Base-by-base conservation (phyloP, 2,888 invertebrate genomes). In the Choristoneura rosaceana region DNA sequence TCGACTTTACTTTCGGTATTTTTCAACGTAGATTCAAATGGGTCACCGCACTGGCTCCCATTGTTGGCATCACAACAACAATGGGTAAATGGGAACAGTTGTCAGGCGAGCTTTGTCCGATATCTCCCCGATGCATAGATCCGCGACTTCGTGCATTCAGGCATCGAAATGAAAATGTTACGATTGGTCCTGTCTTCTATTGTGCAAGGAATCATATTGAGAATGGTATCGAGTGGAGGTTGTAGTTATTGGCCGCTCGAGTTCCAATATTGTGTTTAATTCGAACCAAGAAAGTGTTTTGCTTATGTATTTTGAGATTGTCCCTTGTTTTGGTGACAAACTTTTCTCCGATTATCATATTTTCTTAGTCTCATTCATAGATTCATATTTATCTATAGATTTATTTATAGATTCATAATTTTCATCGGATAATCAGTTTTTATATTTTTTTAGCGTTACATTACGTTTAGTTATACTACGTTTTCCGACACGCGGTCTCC, bases 31-130 rank as follows among this genome's bases (percentile, higher is more conserved):
- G 55, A 67, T 64, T 63, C 81, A 85, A 85, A 84, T 82, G 75
- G 85, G 86, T 85, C 85, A 84, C 76, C 79, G 80, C 78, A 78
- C 76, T 77, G 76, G 79, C 77, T 74, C 74, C 76, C 77, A 85
- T 86, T 85, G 84, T 87, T 82, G 80, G 78, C 74, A 75, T 76
- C 76, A 74, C 75, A 76, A 76, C 82, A 84, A 90, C 90, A 91
- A 91, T 89, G 79, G 87, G 78, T 77, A 83, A 88, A 90, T 84
- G 85, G 78, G 87, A 85, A 84, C 87, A 85, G 89, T 85, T 87
- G 90, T 88, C 87, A 85, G 82, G 79, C 75, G 78, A 81, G 84
- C 87, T 87, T 90, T 90, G 89, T 90, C 87, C 87, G 80, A 87
- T 89, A 85, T 84, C 86, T 82, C 84, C 83, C 87, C 87, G 86